Evolutionary conservation across 2,113 vertebrate genomes (phyloP), one percentile per base, ranked within the genome.

Genomic region (Atractosteus spatula): DNA sequence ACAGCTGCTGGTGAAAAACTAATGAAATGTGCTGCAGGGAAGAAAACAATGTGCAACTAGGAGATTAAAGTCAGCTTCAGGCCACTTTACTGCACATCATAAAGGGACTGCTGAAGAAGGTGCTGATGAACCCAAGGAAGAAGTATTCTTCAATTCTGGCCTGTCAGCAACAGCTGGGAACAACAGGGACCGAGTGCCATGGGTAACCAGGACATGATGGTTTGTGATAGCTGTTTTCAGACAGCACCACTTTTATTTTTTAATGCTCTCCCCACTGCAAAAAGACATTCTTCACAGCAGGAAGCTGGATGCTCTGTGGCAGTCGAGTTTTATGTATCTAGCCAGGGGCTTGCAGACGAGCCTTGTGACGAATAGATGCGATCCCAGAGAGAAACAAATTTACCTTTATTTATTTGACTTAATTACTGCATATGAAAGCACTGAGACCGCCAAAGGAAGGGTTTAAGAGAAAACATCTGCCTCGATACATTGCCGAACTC

Each of bases 21-120:
- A 75, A 75, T 75, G 67, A 75, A 29, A 70, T 62, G 66, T 57
- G 73, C 73, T 75, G 68, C 42, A n/a, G 73, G 68, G 68, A 54
- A 14, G 16, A 47, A 13, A 62, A 62, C 43, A 74, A 74, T 61
- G 68, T 74, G 73, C 68, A 74, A 55, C 68, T 55, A 7, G 61
- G 62, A 74, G 73, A 74, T 65, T 74, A 74, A 74, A 70, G 73
- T 51, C 41, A 17, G 68, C 73, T 43, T 61, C 41, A 17, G 73
- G 73, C 47, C 14, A 65, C 41, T 65, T 65, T 65, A 65, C 73
- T 63, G 41, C 67, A 41, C 61, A 69, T 43, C 29, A 69, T 62
- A 70, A 70, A 65, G 68, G 41, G 44, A 17, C 3, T 41, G 55
- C 59, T 13, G 68, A 42, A 43, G 55, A 54, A 44, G 70, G 56